Base-by-base conservation (phyloP, 2,797 vertebrate genomes). In the Pangasius sanitwongsei region DNA sequence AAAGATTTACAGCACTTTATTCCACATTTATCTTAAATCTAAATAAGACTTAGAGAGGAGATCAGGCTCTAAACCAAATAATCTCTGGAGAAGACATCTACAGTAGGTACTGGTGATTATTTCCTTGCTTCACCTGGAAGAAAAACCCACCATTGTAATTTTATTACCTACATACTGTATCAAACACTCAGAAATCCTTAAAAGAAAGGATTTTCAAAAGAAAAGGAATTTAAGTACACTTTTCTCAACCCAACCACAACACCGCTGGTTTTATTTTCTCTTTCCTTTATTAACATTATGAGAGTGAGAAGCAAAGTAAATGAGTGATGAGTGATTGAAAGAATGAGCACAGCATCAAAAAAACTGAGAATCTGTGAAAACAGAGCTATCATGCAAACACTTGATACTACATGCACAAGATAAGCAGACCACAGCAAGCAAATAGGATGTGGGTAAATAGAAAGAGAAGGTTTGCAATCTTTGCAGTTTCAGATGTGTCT, bases 381-480 rank as follows among this genome's bases (percentile, higher is more conserved):
- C 12, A 72, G 34, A 72, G 7, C 28, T 63, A 63, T 41, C 34
- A 53, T 65, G 37, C 31, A 34, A 61, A 44, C 3, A 25, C 34
- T 65, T 41, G 67, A 70, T 37, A 70, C 67, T 18, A 89, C 90
- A 81, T 89, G 89, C 90, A 91, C 67, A 59, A 90, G 74, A 89
- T 86, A 88, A 90, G 87, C 83, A 90, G 89, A 87, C 86, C 89
- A 93, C 89, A 90, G 92, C 92, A 92, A 93, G 94, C 93, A 93
- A 92, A 94, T 92, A 93, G 93, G 91, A 94, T 94, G 94, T 93
- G 91, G 92, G 92, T 90, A 85, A 70, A 90, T 41, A 90, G 92
- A 94, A 93, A 93, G 93, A 94, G 93, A 95, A 93, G 93, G 90
- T 90, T 86, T 23, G 87, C 88, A 57, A 85, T 86, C 80, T 90